phyloP scores from a whole-genome alignment of 2,888 invertebrate genomes.

The Strigamia crassipes region DNA sequence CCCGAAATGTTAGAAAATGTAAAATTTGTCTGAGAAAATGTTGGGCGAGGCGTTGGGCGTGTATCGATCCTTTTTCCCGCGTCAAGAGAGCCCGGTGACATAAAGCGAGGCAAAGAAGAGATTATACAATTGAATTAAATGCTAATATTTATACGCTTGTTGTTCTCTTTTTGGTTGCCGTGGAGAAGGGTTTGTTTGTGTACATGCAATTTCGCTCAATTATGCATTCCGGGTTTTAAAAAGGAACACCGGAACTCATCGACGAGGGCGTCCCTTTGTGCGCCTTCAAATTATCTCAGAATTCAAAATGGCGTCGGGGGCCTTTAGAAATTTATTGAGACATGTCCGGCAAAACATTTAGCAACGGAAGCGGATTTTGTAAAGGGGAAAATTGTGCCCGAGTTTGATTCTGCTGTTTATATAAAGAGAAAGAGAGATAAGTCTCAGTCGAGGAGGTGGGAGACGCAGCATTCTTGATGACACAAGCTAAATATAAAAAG shows the following conservation, averaged over 20 bases:
- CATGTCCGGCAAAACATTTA: background rate
- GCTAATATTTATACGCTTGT: too few species aligned
- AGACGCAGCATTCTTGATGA: background rate
- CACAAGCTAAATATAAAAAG: background rate
- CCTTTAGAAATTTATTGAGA: constrained; percentile 2
- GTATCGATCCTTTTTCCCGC: too few species aligned
- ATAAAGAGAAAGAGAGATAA: background rate
- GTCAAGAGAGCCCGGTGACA: too few species aligned
- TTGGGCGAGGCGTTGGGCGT: too few species aligned
- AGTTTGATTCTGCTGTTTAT: background rate
- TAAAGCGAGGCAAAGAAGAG: too few species aligned
- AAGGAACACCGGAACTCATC: background rate
- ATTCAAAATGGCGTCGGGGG: background rate
- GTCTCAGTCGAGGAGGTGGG: background rate
- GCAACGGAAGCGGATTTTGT: background rate
- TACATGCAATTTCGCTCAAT: background rate
- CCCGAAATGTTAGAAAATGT: too few species aligned
- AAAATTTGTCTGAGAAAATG: too few species aligned
- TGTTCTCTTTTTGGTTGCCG: too few species aligned
- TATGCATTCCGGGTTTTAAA: background rate
- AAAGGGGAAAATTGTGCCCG: background rate
- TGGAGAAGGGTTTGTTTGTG: background rate
- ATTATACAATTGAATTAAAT: background rate
- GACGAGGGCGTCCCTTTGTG: background rate
- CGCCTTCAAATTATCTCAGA: background rate